Evolutionary conservation across 2,888 invertebrate species (phyloP).

Genomic region (Scaptomyza reducta): DNA sequence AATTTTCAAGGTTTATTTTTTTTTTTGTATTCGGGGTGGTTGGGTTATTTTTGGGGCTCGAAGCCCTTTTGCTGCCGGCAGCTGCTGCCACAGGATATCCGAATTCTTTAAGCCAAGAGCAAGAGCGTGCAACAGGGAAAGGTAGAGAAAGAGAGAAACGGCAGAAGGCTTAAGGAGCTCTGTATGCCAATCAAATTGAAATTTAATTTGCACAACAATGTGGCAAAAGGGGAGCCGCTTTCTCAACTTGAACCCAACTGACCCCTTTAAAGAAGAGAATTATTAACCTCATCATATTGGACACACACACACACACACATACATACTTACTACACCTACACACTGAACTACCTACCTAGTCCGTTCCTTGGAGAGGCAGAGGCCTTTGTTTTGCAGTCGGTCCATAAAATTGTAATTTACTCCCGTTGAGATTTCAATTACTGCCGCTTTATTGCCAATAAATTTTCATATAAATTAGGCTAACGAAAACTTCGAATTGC

Average conservation of each 20-base stretch:
- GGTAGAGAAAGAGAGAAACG: neutral
- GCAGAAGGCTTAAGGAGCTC: constrained; percentile 21
- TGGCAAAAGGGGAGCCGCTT: constrained; percentile 16
- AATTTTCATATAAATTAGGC: constrained; percentile 80
- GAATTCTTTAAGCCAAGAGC: constrained; percentile 43
- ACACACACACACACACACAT: neutral
- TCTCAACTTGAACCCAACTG: constrained; percentile 45
- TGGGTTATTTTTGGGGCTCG: neutral
- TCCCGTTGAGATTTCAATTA: constrained; percentile 80
- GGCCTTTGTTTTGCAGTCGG: constrained; percentile 37
- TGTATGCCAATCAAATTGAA: constrained; percentile 72
- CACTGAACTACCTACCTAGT: constrained; percentile 8
- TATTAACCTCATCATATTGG: constrained; percentile 73
- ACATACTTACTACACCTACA: constrained; percentile 4
- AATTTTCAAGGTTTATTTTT: constrained; percentile 47
- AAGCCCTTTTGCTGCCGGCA: constrained; percentile 22
- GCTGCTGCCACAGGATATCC: constrained; percentile 32
- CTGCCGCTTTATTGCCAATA: constrained; percentile 80
- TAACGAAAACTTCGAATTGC: constrained; percentile 51
- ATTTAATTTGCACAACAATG: constrained; percentile 76
- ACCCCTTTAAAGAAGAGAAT: constrained; percentile 62
- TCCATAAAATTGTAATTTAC: constrained; percentile 81
- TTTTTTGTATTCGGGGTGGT: neutral
- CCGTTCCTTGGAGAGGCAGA: no score
- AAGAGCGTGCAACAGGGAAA: neutral